Conservation (phyloP, 2,113 vertebrate genomes). For the Mystacornis crossleyi region DNA sequence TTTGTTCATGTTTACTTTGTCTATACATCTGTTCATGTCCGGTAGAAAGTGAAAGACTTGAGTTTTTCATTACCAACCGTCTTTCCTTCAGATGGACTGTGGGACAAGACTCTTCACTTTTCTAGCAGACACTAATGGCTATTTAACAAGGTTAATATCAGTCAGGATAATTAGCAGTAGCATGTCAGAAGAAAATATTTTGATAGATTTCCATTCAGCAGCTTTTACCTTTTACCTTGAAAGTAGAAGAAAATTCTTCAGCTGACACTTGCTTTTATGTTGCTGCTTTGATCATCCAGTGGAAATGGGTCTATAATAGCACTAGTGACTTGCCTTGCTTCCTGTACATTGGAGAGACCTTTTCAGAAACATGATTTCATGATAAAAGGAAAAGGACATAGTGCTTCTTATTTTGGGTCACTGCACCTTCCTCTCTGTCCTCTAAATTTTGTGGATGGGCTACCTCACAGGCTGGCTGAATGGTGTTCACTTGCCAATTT, state of each 20-base stretch:
- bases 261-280: background rate
- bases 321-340: background rate
- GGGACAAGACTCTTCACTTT: background rate
- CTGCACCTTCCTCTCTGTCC: background rate
- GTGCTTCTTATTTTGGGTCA: background rate
- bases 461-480: background rate
- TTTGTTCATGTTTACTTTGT: background rate
- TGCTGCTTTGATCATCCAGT: conserved; percentile 7
- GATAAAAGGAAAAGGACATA: background rate
- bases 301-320: background rate
- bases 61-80: background rate
- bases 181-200: background rate
- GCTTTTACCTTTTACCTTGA: background rate
- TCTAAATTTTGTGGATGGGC: background rate
- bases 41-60: background rate
- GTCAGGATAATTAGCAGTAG: background rate
- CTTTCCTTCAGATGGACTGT: background rate
- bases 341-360: background rate
- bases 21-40: background rate
- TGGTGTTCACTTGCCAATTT: background rate
- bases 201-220: background rate
- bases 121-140: background rate
- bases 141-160: background rate
- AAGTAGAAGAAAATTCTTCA: background rate
- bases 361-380: background rate